phyloP scores from a whole-genome alignment of 2,888 invertebrate genomes.

The Plusia festucae region DNA sequence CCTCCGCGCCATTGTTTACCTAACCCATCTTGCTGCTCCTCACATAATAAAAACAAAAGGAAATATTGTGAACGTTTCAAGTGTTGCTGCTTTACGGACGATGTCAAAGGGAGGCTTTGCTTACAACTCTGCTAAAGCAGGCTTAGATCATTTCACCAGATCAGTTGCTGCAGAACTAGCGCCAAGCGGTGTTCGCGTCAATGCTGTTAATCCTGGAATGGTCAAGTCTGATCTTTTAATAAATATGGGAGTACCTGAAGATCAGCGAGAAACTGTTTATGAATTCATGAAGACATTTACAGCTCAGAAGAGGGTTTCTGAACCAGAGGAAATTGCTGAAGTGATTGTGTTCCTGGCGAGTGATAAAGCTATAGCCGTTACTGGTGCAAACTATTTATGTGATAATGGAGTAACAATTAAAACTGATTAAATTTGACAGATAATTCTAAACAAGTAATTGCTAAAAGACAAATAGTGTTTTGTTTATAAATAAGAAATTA shows the following conservation, averaged over 20 bases:
- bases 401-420: background rate
- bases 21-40: constrained; percentile 52
- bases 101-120: background rate
- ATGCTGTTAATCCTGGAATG: background rate
- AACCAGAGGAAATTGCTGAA: constrained; percentile 3
- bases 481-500: background rate
- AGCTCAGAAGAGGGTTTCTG: background rate
- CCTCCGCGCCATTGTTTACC: constrained; percentile 35
- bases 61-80: constrained; percentile 92
- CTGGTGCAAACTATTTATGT: background rate
- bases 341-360: background rate
- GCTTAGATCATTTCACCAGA: constrained; percentile 1
- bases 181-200: background rate
- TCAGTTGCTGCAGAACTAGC: background rate
- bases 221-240: background rate
- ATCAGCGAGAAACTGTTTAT: background rate
- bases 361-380: background rate
- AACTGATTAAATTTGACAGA: background rate
- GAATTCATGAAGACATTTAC: background rate
- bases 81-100: constrained; percentile 25
- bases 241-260: background rate
- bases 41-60: constrained; percentile 71
- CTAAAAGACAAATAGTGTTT: background rate
- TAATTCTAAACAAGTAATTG: background rate
- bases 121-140: background rate